Evolutionary conservation across 2,888 invertebrate genomes (phyloP).

Genomic region (Bhutanitis thaidina): DNA sequence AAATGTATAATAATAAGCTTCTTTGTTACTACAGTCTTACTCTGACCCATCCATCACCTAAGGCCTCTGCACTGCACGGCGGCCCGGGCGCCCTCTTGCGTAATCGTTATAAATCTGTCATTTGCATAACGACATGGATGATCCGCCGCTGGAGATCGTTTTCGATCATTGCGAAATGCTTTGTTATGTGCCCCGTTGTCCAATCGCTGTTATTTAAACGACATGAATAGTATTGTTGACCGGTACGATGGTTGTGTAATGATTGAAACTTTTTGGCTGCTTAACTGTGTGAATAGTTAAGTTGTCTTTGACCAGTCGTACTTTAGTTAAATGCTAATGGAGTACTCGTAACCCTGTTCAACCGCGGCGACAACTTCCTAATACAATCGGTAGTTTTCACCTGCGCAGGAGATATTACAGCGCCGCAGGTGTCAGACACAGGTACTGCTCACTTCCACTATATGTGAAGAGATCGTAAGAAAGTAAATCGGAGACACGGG

Average conservation of each 20-base stretch:
- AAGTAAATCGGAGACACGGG: no score
- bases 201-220: constrained; percentile 1
- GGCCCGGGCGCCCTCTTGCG: constrained; percentile 12
- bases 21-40: constrained; percentile 12
- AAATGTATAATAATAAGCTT: background rate
- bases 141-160: constrained; percentile 2
- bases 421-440: no score
- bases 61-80: background rate
- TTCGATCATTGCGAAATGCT: constrained; percentile 20
- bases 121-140: constrained; percentile 24
- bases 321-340: no score
- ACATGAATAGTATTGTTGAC: constrained; percentile 1
- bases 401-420: no score
- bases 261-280: background rate
- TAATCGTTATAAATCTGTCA: constrained; percentile 23
- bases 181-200: background rate
- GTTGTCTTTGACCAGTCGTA: no score
- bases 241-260: background rate
- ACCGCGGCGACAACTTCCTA: no score
- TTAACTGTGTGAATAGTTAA: no score
- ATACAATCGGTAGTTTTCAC: no score
- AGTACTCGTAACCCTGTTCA: no score
- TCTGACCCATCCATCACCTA: constrained; percentile 6
- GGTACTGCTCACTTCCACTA: no score
- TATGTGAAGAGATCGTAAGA: no score